These are phyloP conservation scores for Myrmecophaga tridactyla DNA, from an alignment of 2,113 vertebrate species.

Conservation along the genomic window DNA sequence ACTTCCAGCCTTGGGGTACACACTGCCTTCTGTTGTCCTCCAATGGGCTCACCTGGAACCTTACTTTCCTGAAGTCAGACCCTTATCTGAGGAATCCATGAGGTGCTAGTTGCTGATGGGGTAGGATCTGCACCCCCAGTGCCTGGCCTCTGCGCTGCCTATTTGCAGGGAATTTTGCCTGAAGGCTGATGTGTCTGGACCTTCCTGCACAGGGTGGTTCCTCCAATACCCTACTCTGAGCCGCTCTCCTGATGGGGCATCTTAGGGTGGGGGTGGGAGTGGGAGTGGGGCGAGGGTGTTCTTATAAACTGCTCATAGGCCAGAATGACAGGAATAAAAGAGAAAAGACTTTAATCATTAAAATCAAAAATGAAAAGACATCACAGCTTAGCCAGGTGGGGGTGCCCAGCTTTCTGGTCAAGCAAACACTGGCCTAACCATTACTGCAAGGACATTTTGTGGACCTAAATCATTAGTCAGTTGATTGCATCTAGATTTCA, in stretches of 20 bases:
- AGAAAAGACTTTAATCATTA: neutral
- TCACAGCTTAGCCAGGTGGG: too few relatives aligned
- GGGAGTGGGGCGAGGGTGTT: too few relatives aligned
- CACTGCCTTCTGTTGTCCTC: neutral
- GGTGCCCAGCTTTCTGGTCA: too few relatives aligned
- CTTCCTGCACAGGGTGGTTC: neutral
- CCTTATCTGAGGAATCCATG: neutral
- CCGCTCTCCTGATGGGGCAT: neutral
- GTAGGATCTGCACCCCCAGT: neutral
- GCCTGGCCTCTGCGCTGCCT: too few relatives aligned
- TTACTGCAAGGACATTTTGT: too few relatives aligned
- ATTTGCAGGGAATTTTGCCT: too few relatives aligned
- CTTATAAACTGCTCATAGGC: neutral
- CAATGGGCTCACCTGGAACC: neutral
- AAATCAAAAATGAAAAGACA: neutral
- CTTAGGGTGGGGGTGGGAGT: too few relatives aligned
- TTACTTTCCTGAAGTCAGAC: neutral
- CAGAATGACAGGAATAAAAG: neutral
- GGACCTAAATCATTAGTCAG: too few relatives aligned
- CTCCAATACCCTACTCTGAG: neutral
- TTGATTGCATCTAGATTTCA: too few relatives aligned
- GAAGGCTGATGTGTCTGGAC: neutral
- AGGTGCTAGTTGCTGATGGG: neutral
- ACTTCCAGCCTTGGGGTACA: fast-evolving
- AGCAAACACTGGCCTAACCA: too few relatives aligned